These are phyloP conservation scores for Hoplostethus atlanticus DNA, from an alignment of 2,797 vertebrate species.

Conservation along the genomic window DNA sequence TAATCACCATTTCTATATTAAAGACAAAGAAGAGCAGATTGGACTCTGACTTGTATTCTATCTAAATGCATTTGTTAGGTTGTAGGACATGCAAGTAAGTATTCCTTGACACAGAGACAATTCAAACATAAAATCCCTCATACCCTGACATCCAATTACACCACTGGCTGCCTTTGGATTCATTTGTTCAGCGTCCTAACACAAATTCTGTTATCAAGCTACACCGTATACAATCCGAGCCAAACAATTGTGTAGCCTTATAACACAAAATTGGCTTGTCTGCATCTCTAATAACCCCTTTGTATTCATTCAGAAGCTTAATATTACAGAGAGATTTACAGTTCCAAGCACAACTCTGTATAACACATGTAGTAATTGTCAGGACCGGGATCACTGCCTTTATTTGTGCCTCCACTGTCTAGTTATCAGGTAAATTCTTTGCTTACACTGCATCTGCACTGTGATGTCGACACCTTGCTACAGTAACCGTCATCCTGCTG, in stretches of 20 bases:
- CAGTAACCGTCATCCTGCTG: conserved; percentile 45
- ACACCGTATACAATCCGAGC: conserved; percentile 6
- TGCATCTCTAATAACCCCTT: neutral
- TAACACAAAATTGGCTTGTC: neutral
- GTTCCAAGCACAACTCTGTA: conserved; percentile 11
- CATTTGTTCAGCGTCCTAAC: conserved; percentile 33
- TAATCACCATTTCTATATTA: conserved; percentile 11
- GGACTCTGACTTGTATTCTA: neutral
- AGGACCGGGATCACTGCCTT: conserved; percentile 9
- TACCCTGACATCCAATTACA: conserved; percentile 45
- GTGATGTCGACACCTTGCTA: conserved; percentile 29
- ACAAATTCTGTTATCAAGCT: conserved; percentile 13
- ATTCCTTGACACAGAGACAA: conserved; percentile 25
- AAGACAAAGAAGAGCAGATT: conserved; percentile 13
- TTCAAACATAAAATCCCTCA: conserved; percentile 47
- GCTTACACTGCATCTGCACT: conserved; percentile 40
- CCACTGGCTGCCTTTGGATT: conserved; percentile 44
- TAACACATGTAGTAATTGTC: neutral
- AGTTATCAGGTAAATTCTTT: conserved; percentile 26
- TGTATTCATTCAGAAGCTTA: conserved; percentile 3
- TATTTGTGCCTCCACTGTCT: conserved; percentile 38
- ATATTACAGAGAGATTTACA: conserved; percentile 14
- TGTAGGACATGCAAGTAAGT: conserved; percentile 14
- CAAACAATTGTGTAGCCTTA: conserved; percentile 1
- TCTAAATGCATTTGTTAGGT: conserved; percentile 12